These are phyloP conservation scores for Arothron firmamentum DNA, from an alignment of 2,113 vertebrate genomes.

Conservation along the genomic window DNA sequence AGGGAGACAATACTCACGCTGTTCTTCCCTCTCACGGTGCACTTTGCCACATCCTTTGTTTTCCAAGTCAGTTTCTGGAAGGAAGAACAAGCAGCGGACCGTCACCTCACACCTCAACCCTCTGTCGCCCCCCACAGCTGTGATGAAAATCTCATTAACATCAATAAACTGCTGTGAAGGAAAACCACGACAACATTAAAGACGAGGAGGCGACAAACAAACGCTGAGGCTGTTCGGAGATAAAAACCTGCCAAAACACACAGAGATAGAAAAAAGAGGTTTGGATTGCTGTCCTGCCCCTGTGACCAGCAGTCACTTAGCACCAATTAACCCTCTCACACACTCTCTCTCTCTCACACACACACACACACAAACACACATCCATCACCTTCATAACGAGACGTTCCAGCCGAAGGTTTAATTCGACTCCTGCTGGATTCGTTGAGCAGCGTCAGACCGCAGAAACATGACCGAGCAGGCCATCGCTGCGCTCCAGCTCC, in stretches of 20 bases:
- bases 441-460: constrained; percentile 17
- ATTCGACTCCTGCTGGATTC: constrained; percentile 4
- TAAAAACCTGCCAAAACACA: constrained; percentile 22
- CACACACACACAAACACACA: background rate
- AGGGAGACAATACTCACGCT: constrained; percentile 70
- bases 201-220: constrained; percentile 16
- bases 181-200: constrained; percentile 33
- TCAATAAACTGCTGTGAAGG: constrained; percentile 48
- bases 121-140: constrained; percentile 53
- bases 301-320: constrained; percentile 31
- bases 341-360: background rate
- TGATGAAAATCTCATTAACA: constrained; percentile 66
- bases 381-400: background rate
- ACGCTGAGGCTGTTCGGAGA: constrained; percentile 10
- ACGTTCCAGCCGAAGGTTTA: constrained; percentile 22
- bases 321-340: constrained; percentile 31
- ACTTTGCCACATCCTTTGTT: constrained; percentile 79
- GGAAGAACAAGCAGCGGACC: constrained; percentile 42
- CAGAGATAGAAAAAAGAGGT: constrained; percentile 2
- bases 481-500: background rate
- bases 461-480: too few species aligned
- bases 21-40: constrained; percentile 80
- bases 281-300: constrained; percentile 10
- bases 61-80: constrained; percentile 80
- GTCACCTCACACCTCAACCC: constrained; percentile 40